Evolutionary conservation across 2,797 vertebrate species (phyloP).

Genomic region (Platalea minor): DNA sequence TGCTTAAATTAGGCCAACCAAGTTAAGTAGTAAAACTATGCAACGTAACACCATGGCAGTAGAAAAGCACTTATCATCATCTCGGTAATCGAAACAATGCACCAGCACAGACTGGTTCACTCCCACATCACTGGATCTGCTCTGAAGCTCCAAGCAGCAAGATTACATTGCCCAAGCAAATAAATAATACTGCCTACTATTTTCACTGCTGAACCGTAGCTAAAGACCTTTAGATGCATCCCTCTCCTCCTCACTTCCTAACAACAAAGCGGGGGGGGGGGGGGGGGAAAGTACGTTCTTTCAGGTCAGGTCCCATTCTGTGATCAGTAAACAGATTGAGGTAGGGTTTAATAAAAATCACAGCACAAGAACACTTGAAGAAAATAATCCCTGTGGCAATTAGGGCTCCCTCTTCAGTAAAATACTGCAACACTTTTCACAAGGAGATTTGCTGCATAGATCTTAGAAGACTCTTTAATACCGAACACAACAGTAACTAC

Average conservation of each 20-base stretch:
- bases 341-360: neutral
- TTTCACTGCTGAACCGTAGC: neutral
- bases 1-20: constrained; percentile 7
- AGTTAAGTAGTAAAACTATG: neutral
- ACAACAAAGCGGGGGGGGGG: neutral
- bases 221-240: neutral
- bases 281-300: neutral
- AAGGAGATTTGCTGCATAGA: neutral
- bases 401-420: neutral
- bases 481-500: neutral
- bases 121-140: neutral
- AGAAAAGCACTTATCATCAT: neutral
- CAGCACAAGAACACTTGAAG: neutral
- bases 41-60: neutral
- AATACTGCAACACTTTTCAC: neutral
- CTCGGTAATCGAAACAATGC: neutral
- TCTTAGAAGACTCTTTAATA: neutral
- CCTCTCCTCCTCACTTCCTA: neutral
- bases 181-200: neutral
- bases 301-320: neutral
- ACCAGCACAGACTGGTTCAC: neutral
- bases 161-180: neutral
- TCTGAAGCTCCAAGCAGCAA: neutral
- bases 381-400: neutral
- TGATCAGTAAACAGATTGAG: neutral